Evolutionary conservation across 1,140 invertebrate genomes (phyloP).

Genomic region (Idris sp.): DNA sequence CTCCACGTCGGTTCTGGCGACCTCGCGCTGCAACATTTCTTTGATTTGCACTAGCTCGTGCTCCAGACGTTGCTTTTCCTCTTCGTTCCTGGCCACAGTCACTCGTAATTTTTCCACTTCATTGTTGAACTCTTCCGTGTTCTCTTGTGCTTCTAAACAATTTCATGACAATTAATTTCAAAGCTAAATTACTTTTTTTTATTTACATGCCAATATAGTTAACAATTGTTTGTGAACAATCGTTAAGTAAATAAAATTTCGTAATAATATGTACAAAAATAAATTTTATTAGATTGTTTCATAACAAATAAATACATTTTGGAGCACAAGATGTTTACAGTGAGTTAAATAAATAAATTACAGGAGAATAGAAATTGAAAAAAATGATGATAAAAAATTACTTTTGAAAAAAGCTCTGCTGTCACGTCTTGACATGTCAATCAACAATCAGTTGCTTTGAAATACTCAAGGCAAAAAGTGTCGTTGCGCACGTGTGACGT

Average conservation of each 20-base stretch:
- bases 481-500: constrained; percentile 32
- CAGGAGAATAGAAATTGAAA: too few species aligned
- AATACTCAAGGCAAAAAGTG: constrained; percentile 17
- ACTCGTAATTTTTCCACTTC: constrained; percentile 88
- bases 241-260: not conserved
- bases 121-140: constrained; percentile 86
- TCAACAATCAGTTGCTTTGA: constrained; percentile 2
- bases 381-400: constrained; percentile 28
- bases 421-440: constrained; percentile 49
- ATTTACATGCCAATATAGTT: not conserved
- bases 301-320: too few species aligned
- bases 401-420: constrained; percentile 54
- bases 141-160: constrained; percentile 83
- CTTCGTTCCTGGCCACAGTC: constrained; percentile 86
- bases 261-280: too few species aligned
- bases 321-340: too few species aligned
- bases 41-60: constrained; percentile 89
- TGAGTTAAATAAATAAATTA: too few species aligned
- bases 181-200: not conserved
- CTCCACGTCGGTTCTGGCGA: constrained; percentile 86
- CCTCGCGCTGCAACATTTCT: constrained; percentile 89
- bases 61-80: constrained; percentile 89
- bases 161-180: too few species aligned
- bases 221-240: not conserved
- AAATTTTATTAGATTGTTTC: too few species aligned